Evolutionary conservation across 2,888 invertebrate genomes (phyloP).

Genomic region (Ommatoiulus sabulosus): DNA sequence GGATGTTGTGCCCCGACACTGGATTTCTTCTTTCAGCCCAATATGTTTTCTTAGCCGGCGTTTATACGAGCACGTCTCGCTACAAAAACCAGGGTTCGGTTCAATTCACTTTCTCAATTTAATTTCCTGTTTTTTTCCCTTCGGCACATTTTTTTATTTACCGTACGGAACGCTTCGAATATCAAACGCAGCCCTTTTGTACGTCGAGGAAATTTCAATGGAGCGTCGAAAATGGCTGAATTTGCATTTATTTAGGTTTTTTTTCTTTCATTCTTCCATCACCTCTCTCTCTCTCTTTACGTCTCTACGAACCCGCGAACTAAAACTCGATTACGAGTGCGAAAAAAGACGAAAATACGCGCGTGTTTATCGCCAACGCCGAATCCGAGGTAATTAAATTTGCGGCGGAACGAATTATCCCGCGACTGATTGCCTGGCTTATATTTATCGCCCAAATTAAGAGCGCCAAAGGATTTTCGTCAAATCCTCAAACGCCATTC

Average conservation of each 20-base stretch:
- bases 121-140: conserved; percentile 52
- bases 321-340: background rate
- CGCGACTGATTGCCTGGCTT: background rate
- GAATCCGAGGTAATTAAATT: conserved; percentile 22
- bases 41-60: conserved; percentile 1
- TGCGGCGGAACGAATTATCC: conserved; percentile 9
- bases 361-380: background rate
- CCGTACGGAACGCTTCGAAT: background rate
- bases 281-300: background rate
- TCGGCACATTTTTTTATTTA: conserved; percentile 44
- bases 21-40: background rate
- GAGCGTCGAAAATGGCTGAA: background rate
- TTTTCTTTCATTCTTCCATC: background rate
- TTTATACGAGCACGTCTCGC: conserved; percentile 33
- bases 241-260: background rate
- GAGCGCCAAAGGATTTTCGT: background rate
- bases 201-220: background rate
- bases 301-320: background rate
- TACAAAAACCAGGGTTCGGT: conserved; percentile 41
- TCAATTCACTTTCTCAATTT: conserved; percentile 48
- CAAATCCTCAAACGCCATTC: background rate
- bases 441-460: conserved; percentile 15
- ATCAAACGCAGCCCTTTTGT: background rate
- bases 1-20: background rate
- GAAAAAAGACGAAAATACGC: background rate